phyloP scores from a whole-genome alignment of 2,797 vertebrate species.

The Astyanax mexicanus region DNA sequence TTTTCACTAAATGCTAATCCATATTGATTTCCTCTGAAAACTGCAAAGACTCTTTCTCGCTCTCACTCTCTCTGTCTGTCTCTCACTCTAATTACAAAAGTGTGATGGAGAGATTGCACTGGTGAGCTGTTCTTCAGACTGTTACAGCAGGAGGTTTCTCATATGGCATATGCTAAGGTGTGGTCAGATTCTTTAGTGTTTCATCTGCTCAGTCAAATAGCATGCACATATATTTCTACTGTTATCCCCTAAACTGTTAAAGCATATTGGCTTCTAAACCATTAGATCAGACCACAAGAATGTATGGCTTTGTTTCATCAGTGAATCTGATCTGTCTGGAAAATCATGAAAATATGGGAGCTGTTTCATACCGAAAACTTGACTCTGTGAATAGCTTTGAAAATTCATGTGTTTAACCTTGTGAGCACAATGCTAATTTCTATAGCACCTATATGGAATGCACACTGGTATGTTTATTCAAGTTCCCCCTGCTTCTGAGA shows the following conservation, averaged over 20 bases:
- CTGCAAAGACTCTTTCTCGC: conserved; percentile 5
- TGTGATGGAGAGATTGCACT: conserved; percentile 41
- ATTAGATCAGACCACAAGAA: neutral
- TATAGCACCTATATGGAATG: too few relatives aligned
- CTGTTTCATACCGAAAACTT: too few relatives aligned
- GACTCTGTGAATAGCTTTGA: too few relatives aligned
- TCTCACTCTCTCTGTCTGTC: conserved; percentile 18
- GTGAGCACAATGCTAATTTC: too few relatives aligned
- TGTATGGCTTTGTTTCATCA: too few relatives aligned
- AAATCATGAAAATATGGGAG: too few relatives aligned
- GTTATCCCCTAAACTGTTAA: neutral
- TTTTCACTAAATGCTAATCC: conserved; percentile 43
- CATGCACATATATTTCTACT: neutral
- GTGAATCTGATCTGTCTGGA: too few relatives aligned
- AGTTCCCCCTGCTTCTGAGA: too few relatives aligned
- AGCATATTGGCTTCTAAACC: neutral
- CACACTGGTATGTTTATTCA: too few relatives aligned
- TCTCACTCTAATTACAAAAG: conserved; percentile 30
- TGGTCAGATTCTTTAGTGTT: neutral
- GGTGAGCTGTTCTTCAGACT: conserved; percentile 15
- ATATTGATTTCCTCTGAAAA: conserved; percentile 34
- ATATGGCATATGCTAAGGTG: too few relatives aligned
- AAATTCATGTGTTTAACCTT: too few relatives aligned
- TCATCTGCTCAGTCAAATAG: neutral
- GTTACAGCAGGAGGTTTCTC: conserved; percentile 30